Evolutionary conservation across 2,888 invertebrate genomes (phyloP).

Genomic region (Acanthococcus lagerstroemiae): DNA sequence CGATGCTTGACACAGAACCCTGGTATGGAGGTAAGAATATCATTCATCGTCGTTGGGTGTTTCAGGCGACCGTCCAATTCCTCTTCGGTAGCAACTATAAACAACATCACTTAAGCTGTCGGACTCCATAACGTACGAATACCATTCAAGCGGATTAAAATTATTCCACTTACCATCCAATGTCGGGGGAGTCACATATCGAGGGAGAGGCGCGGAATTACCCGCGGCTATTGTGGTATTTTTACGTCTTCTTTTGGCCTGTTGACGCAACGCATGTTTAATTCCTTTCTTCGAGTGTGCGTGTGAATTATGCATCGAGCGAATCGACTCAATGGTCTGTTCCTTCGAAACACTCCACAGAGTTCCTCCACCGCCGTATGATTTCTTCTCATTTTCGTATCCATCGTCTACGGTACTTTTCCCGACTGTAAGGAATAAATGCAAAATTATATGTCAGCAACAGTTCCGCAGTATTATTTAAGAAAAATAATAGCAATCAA

Average conservation of each 20-base stretch:
- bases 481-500: not conserved
- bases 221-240: slow-evolving; percentile 60
- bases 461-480: not conserved
- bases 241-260: slow-evolving; percentile 67
- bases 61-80: slow-evolving; percentile 43
- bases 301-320: slow-evolving; percentile 20
- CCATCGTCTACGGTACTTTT: slow-evolving; percentile 16
- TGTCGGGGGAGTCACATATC: slow-evolving; percentile 47
- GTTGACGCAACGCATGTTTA: slow-evolving; percentile 65
- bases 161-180: slow-evolving; percentile 24
- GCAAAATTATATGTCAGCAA: not conserved
- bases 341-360: slow-evolving; percentile 35
- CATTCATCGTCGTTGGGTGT: slow-evolving; percentile 73
- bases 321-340: slow-evolving; percentile 28
- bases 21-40: slow-evolving; percentile 77
- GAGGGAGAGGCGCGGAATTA: slow-evolving; percentile 52
- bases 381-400: slow-evolving; percentile 23
- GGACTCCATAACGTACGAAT: too few relatives aligned
- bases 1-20: slow-evolving; percentile 72
- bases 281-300: slow-evolving; percentile 55
- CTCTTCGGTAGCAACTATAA: slow-evolving; percentile 40
- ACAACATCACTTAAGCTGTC: not conserved
- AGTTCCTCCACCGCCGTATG: slow-evolving; percentile 23
- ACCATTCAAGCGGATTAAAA: too few relatives aligned
- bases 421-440: not conserved